Evolutionary conservation across 2,888 invertebrate species (phyloP), one percentile per base, ranked within the genome.

Genomic region (Scaeva pyrastri): DNA sequence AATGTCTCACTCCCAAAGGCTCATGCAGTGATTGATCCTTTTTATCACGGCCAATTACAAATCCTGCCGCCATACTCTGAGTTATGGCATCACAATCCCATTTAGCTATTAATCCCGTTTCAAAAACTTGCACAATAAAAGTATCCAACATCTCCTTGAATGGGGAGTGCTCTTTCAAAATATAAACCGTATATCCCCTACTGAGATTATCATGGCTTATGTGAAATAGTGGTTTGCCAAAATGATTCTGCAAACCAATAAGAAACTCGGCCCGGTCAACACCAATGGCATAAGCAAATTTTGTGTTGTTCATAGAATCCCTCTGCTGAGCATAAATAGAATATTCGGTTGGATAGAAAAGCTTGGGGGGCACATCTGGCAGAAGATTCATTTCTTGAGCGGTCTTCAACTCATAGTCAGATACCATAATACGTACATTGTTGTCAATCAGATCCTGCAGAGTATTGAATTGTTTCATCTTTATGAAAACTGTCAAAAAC

Each of bases 401-500:
- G 12, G 71, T 36, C 0, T 19, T 1, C 55, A 60, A 68, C 12
- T 74, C 31, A 5, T 7, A 19, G 1, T 75, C 43, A 36, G 31
- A 12, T 1, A 71, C 1, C 68, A 73, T 68, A 6, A 85, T 19
- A 2, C 43, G 74, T 5, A 80, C 45, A 4, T 68, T 45, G 6
- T 73, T 85, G 11, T 72, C 72, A 45, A 80, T 52, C 41, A 85
- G n/a, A 5, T 85, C 84, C 11, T 66, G 6, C 7, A 80, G 66
- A 0, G 72, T 72, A 1, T 85, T 45, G 21, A 62, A 72, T n/a
- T 85, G 71, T 2, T 68, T 60, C 8, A 76, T 14, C n/a, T 76
- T 68, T 5, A 85, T 85, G 19, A 41, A 85, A 16, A 76, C 72
- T 26, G 85, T 85, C 23, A 85, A n/a, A 45, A 72, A 85, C 16